A percentile compares a stretch with the other conserved stretches of the same genome.
Evolutionary conservation across 2,113 vertebrate genomes (phyloP).

Genomic region (Daphoenositta chrysoptera): DNA sequence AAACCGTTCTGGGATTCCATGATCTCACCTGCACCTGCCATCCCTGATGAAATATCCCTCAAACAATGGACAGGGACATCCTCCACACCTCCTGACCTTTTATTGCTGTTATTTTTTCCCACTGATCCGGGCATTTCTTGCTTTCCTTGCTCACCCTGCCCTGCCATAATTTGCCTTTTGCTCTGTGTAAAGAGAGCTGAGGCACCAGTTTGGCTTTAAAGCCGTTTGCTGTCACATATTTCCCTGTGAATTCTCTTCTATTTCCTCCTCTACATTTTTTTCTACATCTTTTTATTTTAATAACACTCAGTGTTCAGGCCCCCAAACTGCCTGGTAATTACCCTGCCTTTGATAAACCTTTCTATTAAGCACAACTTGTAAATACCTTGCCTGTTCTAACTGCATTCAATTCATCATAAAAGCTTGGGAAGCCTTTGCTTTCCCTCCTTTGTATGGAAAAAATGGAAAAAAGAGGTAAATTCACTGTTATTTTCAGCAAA

Average conservation of each 20-base stretch:
- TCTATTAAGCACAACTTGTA: conserved; percentile 16
- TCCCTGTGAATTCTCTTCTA: not conserved
- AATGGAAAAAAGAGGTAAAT: not conserved
- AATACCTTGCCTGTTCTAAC: conserved; percentile 18
- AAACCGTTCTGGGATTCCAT: not conserved
- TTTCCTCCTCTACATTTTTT: not conserved
- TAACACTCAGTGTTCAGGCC: not conserved
- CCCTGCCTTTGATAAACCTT: conserved; percentile 19
- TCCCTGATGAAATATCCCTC: not conserved
- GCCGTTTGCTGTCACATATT: not conserved
- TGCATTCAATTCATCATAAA: conserved; percentile 13
- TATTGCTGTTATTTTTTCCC: not conserved
- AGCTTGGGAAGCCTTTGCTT: not conserved
- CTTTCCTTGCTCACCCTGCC: not conserved
- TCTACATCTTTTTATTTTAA: rapidly evolving
- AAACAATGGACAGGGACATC: rapidly evolving
- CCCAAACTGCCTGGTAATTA: conserved; percentile 11
- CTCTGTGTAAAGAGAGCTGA: not conserved
- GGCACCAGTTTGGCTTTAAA: not conserved
- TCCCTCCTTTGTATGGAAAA: not conserved
- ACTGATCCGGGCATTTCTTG: not conserved
- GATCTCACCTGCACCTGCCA: not conserved
- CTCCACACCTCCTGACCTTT: not conserved
- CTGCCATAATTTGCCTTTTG: not conserved
- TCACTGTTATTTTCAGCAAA: not conserved